Conservation (phyloP, 2,797 vertebrate genomes). For the Apogon talboti region DNA sequence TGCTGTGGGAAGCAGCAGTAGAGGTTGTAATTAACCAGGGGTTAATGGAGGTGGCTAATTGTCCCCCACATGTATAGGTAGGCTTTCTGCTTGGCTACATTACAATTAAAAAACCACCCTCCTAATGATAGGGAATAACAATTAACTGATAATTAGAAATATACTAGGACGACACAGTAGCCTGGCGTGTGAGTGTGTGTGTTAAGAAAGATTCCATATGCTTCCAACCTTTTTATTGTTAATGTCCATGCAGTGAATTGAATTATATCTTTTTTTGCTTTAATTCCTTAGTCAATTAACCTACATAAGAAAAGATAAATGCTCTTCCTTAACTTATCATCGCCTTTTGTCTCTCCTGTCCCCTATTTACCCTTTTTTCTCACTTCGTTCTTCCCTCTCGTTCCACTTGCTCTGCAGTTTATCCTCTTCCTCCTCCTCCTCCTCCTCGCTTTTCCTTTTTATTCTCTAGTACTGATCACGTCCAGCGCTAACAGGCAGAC, state of each 20-base stretch:
- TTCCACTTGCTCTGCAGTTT: conserved; percentile 4
- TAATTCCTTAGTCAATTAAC: conserved; percentile 82
- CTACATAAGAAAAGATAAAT: conserved; percentile 75
- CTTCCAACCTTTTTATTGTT: conserved; percentile 68
- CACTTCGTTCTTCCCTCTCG: neutral
- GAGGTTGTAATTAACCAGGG: conserved; percentile 86
- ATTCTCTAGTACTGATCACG: conserved; percentile 8
- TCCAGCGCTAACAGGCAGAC: too few relatives aligned
- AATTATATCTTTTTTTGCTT: conserved; percentile 72
- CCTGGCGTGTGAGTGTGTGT: conserved; percentile 34
- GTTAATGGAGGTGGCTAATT: conserved; percentile 89
- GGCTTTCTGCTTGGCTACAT: conserved; percentile 86
- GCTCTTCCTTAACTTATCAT: conserved; percentile 70
- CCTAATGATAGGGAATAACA: conserved; percentile 84
- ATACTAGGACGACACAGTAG: conserved; percentile 73
- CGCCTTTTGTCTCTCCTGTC: conserved; percentile 69
- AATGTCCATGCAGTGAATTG: conserved; percentile 69
- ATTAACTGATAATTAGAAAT: conserved; percentile 85
- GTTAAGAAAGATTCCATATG: conserved; percentile 75
- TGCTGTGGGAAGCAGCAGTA: conserved; percentile 80
- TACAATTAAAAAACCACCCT: conserved; percentile 86
- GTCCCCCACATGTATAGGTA: conserved; percentile 86
- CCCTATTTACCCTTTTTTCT: conserved; percentile 58
- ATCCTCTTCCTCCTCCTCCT: neutral
- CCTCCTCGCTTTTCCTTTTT: neutral